Base-by-base conservation (phyloP, 1,140 invertebrate genomes). In the Gryllus bimaculatus region DNA sequence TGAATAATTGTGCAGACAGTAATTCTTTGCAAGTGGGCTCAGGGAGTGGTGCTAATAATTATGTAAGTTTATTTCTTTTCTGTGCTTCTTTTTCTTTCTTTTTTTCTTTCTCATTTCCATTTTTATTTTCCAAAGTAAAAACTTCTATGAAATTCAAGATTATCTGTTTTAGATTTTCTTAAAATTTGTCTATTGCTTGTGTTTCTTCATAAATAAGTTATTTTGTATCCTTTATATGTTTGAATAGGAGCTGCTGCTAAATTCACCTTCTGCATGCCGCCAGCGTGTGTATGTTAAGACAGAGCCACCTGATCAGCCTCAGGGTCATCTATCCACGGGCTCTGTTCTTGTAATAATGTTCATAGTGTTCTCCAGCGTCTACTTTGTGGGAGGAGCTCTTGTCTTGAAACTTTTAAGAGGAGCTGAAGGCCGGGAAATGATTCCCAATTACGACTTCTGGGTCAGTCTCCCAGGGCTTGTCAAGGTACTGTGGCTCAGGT, bases 401-500 rank as follows among this genome's bases (percentile, higher is more conserved):
- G 73, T 81, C 8, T 77, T 85, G 26, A 86, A 83, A 77, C 82
- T 82, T 18, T 78, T 85, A 21, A 82, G 86, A 26, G 87, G 87
- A 26, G 86, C 86, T n/a, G 84, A 84, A 76, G 87, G 87, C 15
- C 81, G 80, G 81, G 87, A 88, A 82, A 84, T 87, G 82, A 81
- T 88, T 76, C 87, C 87, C 0, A 87, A 88, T 82, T 85, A 86
- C 66, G 83, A 83, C 8, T 87, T 88, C 78, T 87, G 87, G 87
- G 77, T 75, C 12, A 84, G 85, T 21, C 82, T 87, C 77, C 86
- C 86, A 8, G 81, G 79, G 48, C 81, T 86, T 12, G 83, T 86
- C 73, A 83, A 82, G 79, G 87, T 87, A 82, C 84, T 82, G 26
- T 39, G 26, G 1, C 26, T 39, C 26, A 39, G 26, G 26, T 39